phyloP scores from a whole-genome alignment of 2,888 invertebrate genomes.

The Lepas anatifera region DNA sequence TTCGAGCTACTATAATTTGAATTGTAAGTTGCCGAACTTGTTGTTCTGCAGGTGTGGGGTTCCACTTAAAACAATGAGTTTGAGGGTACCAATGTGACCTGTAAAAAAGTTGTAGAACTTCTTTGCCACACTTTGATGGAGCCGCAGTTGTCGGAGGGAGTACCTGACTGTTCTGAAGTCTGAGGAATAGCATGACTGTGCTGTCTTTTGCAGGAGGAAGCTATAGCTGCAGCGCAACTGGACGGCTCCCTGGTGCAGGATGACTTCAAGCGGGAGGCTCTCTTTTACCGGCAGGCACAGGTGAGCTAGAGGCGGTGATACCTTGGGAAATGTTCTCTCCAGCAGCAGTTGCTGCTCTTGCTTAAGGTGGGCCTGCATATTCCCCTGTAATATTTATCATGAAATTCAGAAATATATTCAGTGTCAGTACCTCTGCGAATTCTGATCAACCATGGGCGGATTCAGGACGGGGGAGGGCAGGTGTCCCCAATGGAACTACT shows the following conservation, averaged over 20 bases:
- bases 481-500: too few species aligned
- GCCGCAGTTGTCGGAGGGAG: background rate
- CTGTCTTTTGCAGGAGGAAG: background rate
- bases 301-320: background rate
- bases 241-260: constrained; percentile 40
- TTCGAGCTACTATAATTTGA: too few species aligned
- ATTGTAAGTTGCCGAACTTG: too few species aligned
- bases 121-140: background rate
- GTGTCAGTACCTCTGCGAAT: too few species aligned
- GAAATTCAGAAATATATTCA: too few species aligned
- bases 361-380: background rate
- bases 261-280: constrained; percentile 83
- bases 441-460: too few species aligned
- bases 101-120: background rate
- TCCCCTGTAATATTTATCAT: too few species aligned
- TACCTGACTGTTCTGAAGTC: background rate
- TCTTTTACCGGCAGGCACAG: constrained; percentile 70
- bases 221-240: too few species aligned
- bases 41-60: background rate
- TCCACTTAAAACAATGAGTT: background rate
- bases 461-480: too few species aligned
- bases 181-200: background rate
- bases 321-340: background rate
- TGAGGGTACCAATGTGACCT: background rate
- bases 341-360: background rate